These are phyloP conservation scores for Malacoraja senta DNA, from an alignment of 2,797 vertebrate genomes.

Conservation along the genomic window DNA sequence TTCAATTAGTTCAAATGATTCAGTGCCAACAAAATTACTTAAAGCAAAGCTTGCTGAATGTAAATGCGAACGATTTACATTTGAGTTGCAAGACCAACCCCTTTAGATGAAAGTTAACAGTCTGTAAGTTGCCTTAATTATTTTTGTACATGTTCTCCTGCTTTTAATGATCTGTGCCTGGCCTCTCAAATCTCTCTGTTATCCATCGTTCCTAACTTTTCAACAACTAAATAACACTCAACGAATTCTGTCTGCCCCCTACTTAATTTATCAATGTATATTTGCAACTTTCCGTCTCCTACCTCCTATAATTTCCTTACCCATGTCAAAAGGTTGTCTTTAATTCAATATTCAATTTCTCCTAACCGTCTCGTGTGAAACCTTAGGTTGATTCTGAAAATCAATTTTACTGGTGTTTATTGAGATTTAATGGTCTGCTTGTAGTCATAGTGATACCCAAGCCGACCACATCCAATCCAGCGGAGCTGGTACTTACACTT, in stretches of 20 bases:
- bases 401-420: not conserved
- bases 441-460: too few relatives aligned
- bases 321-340: not conserved
- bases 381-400: not conserved
- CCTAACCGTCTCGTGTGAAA: not conserved
- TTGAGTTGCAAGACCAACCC: not conserved
- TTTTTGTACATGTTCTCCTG: not conserved
- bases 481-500: too few relatives aligned
- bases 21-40: not conserved
- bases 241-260: not conserved
- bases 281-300: not conserved
- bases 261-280: not conserved
- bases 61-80: not conserved
- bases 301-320: not conserved
- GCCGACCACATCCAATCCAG: too few relatives aligned
- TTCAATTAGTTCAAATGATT: not conserved
- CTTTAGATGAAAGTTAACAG: not conserved
- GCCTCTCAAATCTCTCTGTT: not conserved
- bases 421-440: not conserved
- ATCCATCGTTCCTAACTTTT: not conserved
- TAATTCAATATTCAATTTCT: not conserved
- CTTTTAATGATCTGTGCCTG: not conserved
- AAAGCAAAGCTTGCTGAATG: not conserved
- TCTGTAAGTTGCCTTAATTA: not conserved
- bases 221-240: not conserved